Evolutionary conservation across 2,113 vertebrate species (phyloP), one percentile per base, ranked within the genome.

Genomic region (Tringa solitaria): DNA sequence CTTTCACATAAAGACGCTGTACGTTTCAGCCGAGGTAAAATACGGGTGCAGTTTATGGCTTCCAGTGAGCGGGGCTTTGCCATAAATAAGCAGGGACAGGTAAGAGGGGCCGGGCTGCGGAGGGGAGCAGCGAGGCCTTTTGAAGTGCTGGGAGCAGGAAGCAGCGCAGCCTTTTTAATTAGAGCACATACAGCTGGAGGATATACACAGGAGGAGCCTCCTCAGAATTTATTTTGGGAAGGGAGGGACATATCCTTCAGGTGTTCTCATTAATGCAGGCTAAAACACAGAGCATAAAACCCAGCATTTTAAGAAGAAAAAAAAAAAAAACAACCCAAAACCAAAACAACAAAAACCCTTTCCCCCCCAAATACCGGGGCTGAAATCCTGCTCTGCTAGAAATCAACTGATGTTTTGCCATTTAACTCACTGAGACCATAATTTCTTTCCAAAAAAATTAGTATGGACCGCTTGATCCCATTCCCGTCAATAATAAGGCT

Each of bases 81-180:
- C 91, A 93, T 98, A 98, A 97, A 95, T 97, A 97, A 97, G 95
- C 84, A 91, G 13, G 89, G 95, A 95, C 97, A 98, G 97, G 98
- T 98, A 98, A 97, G 96, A 97, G 91, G 96, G 61, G 61, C 75
- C 20, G 46, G 70, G 83, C 96, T 84, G 96, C 97, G 95, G 98
- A 95, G 91, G 90, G 94, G 96, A 96, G 94, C 95, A 95, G 84
- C 11, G 54, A 87, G 86, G 94, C 72, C 98, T 98, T 98, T 98
- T 98, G 98, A 98, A 98, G 98, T 98, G 88, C 95, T 96, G 32
- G 54, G 92, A 97, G 95, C 98, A 98, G 98, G 98, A 98, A 98
- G 87, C 95, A 84, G 89, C 35, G 12, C 97, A 98, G 98, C 97
- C 98, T 97, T 97, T 98, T 98, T 98, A 98, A 98, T 98, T 98